Percentiles rank a stretch among this genome's conserved stretches.
Evolutionary conservation across 2,888 invertebrate species (phyloP).

Genomic region (Dione vanillae): DNA sequence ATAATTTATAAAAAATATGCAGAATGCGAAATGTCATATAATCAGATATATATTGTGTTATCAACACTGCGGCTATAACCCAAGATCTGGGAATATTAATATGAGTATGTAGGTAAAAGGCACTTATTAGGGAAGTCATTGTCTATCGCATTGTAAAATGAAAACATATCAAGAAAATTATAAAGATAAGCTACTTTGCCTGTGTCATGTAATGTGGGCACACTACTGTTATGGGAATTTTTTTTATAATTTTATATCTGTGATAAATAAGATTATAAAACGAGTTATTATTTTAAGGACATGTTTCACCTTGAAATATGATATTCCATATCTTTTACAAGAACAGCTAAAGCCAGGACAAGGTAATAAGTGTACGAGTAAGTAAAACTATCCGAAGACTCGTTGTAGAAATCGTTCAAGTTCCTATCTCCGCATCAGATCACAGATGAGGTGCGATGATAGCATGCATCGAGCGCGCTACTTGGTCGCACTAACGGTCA

Average conservation of each 20-base stretch:
- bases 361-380: neutral
- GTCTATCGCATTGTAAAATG: no score
- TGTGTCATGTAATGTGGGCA: no score
- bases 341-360: neutral
- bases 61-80: no score
- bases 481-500: conserved; percentile 40
- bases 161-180: neutral
- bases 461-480: conserved; percentile 36
- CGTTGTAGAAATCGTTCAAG: conserved; percentile 24
- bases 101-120: neutral
- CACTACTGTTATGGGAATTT: no score
- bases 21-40: neutral
- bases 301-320: no score
- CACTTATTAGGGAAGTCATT: no score
- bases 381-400: conserved; percentile 10
- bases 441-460: conserved; percentile 23
- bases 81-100: no score
- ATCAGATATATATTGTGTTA: neutral
- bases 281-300: no score
- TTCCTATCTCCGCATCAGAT: conserved; percentile 20
- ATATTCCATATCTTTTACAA: neutral
- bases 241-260: no score
- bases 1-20: neutral
- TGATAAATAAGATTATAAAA: no score
- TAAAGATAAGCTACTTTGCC: no score